Conservation (phyloP, 2,888 invertebrate genomes). For the Monoplex corrugatus region DNA sequence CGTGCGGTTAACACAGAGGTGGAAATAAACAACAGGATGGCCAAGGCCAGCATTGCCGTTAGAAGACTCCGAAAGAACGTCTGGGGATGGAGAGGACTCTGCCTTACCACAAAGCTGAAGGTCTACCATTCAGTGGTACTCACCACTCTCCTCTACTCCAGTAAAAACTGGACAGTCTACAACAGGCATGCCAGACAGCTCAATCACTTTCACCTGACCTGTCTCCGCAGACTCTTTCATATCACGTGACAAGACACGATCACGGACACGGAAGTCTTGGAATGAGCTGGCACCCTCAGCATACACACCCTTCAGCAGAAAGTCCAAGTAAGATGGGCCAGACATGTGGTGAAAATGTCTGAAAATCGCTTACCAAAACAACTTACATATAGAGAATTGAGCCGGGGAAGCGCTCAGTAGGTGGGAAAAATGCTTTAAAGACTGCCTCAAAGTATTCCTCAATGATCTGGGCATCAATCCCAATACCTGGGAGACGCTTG, state of each 20-base stretch:
- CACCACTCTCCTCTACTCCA: slow-evolving; percentile 15
- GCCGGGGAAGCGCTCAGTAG: background rate
- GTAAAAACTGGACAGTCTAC: slow-evolving; percentile 27
- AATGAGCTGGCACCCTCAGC: too few species aligned
- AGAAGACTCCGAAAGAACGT: slow-evolving; percentile 21
- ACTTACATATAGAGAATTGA: too few species aligned
- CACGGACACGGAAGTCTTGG: too few species aligned
- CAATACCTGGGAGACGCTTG: too few species aligned
- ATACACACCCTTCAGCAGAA: background rate
- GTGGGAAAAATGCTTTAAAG: too few species aligned
- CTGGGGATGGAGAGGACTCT: slow-evolving; percentile 15
- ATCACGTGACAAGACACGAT: too few species aligned
- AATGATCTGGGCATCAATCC: too few species aligned
- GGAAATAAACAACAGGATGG: slow-evolving; percentile 22
- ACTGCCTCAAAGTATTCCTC: too few species aligned
- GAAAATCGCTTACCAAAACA: too few species aligned
- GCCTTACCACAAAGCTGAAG: slow-evolving; percentile 40
- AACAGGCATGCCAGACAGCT: background rate
- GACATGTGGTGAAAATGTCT: too few species aligned
- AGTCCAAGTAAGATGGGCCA: background rate
- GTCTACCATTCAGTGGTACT: slow-evolving; percentile 42
- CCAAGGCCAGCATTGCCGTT: slow-evolving; percentile 28
- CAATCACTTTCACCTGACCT: slow-evolving; percentile 26
- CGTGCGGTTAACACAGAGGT: slow-evolving; percentile 19
- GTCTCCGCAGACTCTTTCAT: too few species aligned